Base-by-base conservation (phyloP, 2,797 vertebrate species). In the Dendrocincla tyrannina region DNA sequence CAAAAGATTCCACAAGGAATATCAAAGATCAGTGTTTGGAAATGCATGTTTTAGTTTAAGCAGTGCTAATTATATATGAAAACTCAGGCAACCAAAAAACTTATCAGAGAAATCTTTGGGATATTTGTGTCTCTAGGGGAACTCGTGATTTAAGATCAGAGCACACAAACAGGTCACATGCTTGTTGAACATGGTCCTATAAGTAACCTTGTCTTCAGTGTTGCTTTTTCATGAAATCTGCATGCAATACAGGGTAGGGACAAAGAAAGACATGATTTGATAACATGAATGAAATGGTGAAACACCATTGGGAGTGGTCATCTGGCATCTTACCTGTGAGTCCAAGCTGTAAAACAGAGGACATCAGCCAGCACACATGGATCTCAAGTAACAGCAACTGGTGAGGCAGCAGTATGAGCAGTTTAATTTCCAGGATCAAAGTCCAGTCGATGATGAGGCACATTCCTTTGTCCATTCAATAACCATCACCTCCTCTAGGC, bases 201-300 rank as follows among this genome's bases (percentile, higher is more conserved):
- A 35, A 66, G n/a, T 13, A 86, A 77, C 9, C 24, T 35, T 7
- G 2, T 18, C 24, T 30, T 75, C 13, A 27, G 9, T 14, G 46
- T 25, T 52, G 4, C 30, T 63, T 79, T 55, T 41, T 68, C 19
- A 27, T 10, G 7, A 55, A 64, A 83, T 24, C 27, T 55, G 13
- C 33, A 66, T 3, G 9, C 49, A 75, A 85, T 11, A 55, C 7
- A 74, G 27, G 23, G 47, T 35, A 69, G 14, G 58, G 47, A 68
- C 55, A 83, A 75, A 85, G 46, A 52, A 49, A 73, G 16, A 63
- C 0, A 4, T 17, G 8, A 85, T 28, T 35, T 0, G 0, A 9
- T 37, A 70, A 58, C 47, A 69, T 3, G 18, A 53, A 69, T 3
- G 18, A 53, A 49, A 66, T 18, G 16, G 19, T 44, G 52, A 77